Conservation (phyloP, 2,888 invertebrate genomes). For the Nowickia ferox region DNA sequence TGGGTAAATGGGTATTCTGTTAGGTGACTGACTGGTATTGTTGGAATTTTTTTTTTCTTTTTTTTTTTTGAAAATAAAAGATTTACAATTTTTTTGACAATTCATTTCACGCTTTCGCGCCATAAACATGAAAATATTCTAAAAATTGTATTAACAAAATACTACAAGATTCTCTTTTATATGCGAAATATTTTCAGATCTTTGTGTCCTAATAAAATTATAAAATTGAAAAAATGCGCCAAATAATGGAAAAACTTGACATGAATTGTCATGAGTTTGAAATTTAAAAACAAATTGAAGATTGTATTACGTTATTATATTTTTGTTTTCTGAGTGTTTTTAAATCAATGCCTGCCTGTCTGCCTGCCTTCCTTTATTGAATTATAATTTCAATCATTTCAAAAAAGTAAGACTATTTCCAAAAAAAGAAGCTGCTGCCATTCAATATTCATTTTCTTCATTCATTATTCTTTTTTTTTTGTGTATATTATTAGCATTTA, state of each 20-base stretch:
- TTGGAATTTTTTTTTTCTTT: slow-evolving; percentile 3
- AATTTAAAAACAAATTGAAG: slow-evolving; percentile 68
- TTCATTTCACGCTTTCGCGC: slow-evolving; percentile 70
- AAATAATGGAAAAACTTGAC: slow-evolving; percentile 49
- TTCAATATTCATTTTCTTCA: background rate
- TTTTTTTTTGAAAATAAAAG: slow-evolving; percentile 15
- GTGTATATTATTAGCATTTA: slow-evolving; percentile 64
- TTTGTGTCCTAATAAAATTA: background rate
- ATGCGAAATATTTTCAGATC: background rate
- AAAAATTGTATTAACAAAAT: slow-evolving; percentile 35
- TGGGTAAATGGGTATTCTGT: background rate
- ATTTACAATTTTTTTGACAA: slow-evolving; percentile 63
- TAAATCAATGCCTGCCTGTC: slow-evolving; percentile 35
- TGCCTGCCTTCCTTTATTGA: slow-evolving; percentile 22
- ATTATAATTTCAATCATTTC: slow-evolving; percentile 50
- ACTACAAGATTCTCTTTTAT: slow-evolving; percentile 28
- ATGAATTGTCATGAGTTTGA: slow-evolving; percentile 71
- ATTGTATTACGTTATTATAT: slow-evolving; percentile 10
- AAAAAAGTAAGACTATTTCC: background rate
- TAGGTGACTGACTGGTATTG: background rate
- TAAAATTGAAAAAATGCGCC: background rate
- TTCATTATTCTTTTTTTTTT: background rate
- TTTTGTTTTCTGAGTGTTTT: background rate
- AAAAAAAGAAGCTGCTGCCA: background rate
- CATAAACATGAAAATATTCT: slow-evolving; percentile 59